A percentile compares a stretch with the other conserved stretches of the same genome.
These are phyloP conservation scores for Nasonia oneida DNA, from an alignment of 2,888 invertebrate genomes.

Conservation along the genomic window DNA sequence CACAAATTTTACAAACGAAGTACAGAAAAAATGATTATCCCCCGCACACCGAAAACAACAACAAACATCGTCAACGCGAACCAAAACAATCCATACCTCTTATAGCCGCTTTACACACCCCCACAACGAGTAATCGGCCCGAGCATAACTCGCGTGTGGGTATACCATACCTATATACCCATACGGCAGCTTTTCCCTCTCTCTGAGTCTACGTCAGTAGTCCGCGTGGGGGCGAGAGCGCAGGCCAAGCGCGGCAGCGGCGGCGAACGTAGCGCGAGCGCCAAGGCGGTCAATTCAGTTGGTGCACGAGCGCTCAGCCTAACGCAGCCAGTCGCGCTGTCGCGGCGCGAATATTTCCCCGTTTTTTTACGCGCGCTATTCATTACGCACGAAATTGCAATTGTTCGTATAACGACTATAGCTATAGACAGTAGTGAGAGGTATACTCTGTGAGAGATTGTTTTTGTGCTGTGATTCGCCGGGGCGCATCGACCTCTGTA, in stretches of 20 bases:
- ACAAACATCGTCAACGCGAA: too few relatives aligned
- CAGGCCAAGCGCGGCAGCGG: neutral
- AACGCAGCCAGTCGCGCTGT: neutral
- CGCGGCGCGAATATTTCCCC: neutral
- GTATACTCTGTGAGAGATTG: neutral
- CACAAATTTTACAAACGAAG: too few relatives aligned
- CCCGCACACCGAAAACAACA: too few relatives aligned
- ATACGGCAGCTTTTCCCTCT: neutral
- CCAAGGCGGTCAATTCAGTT: slow-evolving; percentile 36
- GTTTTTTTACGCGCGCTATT: too few relatives aligned
- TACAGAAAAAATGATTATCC: too few relatives aligned
- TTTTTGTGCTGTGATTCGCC: neutral
- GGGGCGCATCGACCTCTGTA: neutral
- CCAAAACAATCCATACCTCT: too few relatives aligned
- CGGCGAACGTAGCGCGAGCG: neutral
- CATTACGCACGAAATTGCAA: too few relatives aligned
- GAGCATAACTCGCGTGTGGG: neutral
- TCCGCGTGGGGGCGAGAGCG: slow-evolving; percentile 15
- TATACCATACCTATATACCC: neutral
- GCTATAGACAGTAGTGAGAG: neutral
- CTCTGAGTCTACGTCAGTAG: neutral
- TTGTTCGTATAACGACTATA: too few relatives aligned
- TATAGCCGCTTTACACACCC: neutral
- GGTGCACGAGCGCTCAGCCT: slow-evolving; percentile 39
- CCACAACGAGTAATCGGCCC: neutral